These are phyloP conservation scores for Pluvialis apricaria DNA, from an alignment of 2,113 vertebrate species.

Conservation along the genomic window DNA sequence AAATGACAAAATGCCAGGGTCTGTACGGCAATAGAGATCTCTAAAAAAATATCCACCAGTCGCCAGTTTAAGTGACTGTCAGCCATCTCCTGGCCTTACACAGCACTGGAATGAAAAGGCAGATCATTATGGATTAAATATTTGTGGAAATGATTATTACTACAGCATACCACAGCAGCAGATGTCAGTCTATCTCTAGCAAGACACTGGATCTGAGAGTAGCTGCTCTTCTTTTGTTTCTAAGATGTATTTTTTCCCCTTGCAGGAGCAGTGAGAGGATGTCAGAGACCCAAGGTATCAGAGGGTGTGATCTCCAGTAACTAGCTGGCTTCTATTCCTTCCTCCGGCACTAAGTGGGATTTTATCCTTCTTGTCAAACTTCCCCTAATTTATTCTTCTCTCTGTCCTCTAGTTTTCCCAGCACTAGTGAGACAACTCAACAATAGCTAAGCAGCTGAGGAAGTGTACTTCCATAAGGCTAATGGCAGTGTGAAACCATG, in stretches of 20 bases:
- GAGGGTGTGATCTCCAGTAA: not conserved
- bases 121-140: conserved; percentile 40
- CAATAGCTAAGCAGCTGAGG: not conserved
- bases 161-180: not conserved
- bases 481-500: not conserved
- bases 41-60: conserved; percentile 27
- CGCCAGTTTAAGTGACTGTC: not conserved
- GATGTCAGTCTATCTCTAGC: not conserved
- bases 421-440: not conserved
- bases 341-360: not conserved
- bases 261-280: not conserved
- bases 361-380: conserved; percentile 11
- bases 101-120: not conserved
- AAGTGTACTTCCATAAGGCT: not conserved
- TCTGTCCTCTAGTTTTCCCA: not conserved
- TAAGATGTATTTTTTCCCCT: not conserved
- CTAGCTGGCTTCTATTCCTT: conserved; percentile 8
- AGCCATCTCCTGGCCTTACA: not conserved
- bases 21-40: conserved; percentile 14
- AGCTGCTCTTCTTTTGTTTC: conserved; percentile 22
- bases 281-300: conserved; percentile 21
- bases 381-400: not conserved
- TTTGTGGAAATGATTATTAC: conserved; percentile 23
- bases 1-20: conserved; percentile 40
- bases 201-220: conserved; percentile 23